Percentiles rank a stretch among this genome's conserved stretches.
Evolutionary conservation across 2,113 vertebrate species (phyloP).

Genomic region (Neomonachus schauinslandi): DNA sequence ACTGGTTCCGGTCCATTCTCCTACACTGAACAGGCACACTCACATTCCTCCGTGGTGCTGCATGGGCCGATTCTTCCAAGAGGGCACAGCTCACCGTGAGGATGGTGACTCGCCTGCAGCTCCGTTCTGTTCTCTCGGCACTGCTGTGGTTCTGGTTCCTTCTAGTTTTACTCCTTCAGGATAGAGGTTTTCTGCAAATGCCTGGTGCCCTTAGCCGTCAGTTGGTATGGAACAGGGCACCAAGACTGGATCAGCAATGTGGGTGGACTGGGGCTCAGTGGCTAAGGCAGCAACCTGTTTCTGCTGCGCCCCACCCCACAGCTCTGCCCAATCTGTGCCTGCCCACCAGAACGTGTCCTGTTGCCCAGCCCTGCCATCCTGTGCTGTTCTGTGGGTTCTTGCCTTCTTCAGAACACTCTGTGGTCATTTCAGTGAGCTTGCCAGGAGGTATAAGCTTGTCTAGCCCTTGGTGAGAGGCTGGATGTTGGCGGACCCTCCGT

Average conservation of each 20-base stretch:
- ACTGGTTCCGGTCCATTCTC: background rate
- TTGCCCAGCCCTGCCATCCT: accelerated
- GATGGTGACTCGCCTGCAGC: accelerated
- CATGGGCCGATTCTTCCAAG: background rate
- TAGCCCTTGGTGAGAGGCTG: too few relatives aligned
- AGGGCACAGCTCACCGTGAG: accelerated
- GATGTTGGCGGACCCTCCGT: background rate
- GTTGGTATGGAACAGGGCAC: accelerated
- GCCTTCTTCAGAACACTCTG: too few relatives aligned
- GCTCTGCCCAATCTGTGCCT: background rate
- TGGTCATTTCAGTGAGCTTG: accelerated
- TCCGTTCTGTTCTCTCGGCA: background rate
- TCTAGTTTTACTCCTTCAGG: background rate
- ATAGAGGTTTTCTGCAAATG: background rate
- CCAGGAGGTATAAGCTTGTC: background rate
- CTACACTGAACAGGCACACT: accelerated
- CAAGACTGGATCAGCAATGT: accelerated
- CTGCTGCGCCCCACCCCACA: too few relatives aligned
- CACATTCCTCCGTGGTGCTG: background rate
- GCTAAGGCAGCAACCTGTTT: too few relatives aligned
- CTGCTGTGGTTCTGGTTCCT: accelerated
- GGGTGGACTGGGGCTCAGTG: accelerated
- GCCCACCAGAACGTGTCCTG: accelerated
- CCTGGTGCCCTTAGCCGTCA: background rate
- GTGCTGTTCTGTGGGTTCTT: background rate